Base-by-base conservation (phyloP, 2,113 vertebrate species). In the Phyllostomus hastatus region DNA sequence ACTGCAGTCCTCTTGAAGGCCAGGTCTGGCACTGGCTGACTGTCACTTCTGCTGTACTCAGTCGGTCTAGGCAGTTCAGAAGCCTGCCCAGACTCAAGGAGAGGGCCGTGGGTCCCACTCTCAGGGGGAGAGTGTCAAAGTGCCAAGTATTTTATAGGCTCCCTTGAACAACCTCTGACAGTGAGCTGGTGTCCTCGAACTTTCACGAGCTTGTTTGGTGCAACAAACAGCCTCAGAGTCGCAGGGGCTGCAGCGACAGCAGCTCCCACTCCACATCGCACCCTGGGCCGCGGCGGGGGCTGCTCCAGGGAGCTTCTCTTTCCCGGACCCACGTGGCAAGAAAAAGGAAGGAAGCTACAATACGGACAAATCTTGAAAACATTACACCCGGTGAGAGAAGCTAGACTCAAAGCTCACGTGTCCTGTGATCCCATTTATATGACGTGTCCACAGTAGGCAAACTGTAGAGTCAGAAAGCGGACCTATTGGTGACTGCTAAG, bases 311-410 rank as follows among this genome's bases (percentile, higher is more conserved):
- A 1, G 4, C 24, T 24, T 46, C 35, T 20, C 24, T 64, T 38
- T 19, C 66, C 19, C 3, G 38, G 33, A 33, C 3, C 24, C 48
- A 17, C 5, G 26, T 3, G 16, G n/a, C 41, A 26, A 15, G 10
- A 17, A 7, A n/a, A 41, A 35, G 54, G 67, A 66, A 7, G 1
- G 17, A 38, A 7, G 48, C 41, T 50, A 5, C 41, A 1, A 3
- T 31, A 5, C 3, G 9, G 52, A 1, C 41, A 43, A 16, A 38
- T 41, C 41, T 83, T 35, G 41, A 19, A 33, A 10, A 24, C 15
- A 9, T 3, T 0, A 4, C 0, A 0, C 35, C 12, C 3, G 1
- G 38, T 31, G n/a, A 33, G n/a, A 50, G 3, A 10, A 14, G 15
- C 6, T 0, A 7, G 46, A 26, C 16, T 22, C 46, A 8, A 64